Evolutionary conservation across 2,113 vertebrate species (phyloP).

Genomic region (Dolichotis patagonum): DNA sequence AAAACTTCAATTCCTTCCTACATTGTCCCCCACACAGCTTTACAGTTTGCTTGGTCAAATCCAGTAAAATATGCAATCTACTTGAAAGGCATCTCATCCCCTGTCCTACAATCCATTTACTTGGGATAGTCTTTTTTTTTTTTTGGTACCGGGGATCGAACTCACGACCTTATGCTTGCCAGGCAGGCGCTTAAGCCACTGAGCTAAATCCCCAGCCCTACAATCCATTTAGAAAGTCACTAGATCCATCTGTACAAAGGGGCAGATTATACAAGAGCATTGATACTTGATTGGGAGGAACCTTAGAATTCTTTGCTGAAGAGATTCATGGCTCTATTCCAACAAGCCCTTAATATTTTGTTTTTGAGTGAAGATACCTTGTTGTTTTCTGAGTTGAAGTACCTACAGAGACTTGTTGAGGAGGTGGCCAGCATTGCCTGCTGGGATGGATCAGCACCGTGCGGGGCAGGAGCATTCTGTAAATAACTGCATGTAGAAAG

Average conservation of each 20-base stretch:
- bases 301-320: neutral
- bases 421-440: neutral
- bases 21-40: neutral
- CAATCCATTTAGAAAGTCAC: neutral
- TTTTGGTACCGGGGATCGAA: too few relatives aligned
- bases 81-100: neutral
- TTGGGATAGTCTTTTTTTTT: too few relatives aligned
- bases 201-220: neutral
- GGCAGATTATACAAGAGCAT: neutral
- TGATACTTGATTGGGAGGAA: neutral
- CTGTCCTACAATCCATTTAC: neutral
- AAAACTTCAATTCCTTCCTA: neutral
- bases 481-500: neutral
- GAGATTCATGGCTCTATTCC: neutral
- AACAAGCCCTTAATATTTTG: neutral
- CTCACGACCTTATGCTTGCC: too few relatives aligned
- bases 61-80: neutral
- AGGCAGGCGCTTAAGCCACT: too few relatives aligned
- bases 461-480: neutral
- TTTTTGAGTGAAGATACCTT: neutral
- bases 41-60: constrained; percentile 1
- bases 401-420: neutral
- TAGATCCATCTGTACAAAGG: neutral
- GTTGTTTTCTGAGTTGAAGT: neutral
- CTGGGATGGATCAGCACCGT: neutral